phyloP scores from a whole-genome alignment of 2,113 vertebrate genomes.

The Myotis brandtii region DNA sequence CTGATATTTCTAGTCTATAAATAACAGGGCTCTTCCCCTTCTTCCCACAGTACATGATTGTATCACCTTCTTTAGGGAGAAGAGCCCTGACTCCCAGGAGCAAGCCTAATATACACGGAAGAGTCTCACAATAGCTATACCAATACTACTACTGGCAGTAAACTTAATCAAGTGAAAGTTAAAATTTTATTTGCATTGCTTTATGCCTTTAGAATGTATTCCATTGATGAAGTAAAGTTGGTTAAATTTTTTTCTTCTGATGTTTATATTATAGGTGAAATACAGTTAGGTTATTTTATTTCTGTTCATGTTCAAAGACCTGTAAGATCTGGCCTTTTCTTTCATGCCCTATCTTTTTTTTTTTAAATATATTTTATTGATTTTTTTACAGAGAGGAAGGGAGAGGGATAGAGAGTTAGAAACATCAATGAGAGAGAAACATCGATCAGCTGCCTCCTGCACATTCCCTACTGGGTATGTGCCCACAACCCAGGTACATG shows the following conservation, averaged over 20 bases:
- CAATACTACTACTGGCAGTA: too few relatives aligned
- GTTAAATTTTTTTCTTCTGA: conserved; percentile 10
- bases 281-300: conserved; percentile 6
- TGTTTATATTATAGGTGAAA: background rate
- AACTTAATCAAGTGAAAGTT: background rate
- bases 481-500: too few relatives aligned
- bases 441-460: too few relatives aligned
- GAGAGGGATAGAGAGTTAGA: too few relatives aligned
- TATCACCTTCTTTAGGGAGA: background rate
- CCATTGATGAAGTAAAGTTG: background rate
- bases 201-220: conserved; percentile 12
- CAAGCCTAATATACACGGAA: background rate
- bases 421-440: too few relatives aligned
- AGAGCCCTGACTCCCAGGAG: background rate
- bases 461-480: too few relatives aligned
- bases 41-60: background rate
- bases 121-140: background rate
- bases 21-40: background rate
- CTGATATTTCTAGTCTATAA: background rate
- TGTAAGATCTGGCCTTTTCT: background rate
- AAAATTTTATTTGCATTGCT: background rate
- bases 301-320: background rate
- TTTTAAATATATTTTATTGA: too few relatives aligned
- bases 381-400: too few relatives aligned
- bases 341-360: background rate